Conservation (phyloP, 2,797 vertebrate species). For the Crax fasciolata region DNA sequence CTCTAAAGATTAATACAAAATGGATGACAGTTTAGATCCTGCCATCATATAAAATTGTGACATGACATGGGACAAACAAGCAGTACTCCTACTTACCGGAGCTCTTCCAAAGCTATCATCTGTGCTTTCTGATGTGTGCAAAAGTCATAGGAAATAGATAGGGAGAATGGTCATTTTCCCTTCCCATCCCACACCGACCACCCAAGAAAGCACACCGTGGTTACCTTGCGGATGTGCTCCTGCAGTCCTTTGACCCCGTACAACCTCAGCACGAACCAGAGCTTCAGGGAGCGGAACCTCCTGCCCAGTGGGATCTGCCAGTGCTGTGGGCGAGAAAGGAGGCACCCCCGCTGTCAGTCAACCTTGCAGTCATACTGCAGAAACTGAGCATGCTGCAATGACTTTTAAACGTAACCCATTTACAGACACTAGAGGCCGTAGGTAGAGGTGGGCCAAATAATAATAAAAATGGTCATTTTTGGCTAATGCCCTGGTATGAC, state of each 20-base stretch:
- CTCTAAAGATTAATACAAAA: background rate
- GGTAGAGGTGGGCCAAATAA: background rate
- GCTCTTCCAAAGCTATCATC: background rate
- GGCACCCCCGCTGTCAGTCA: background rate
- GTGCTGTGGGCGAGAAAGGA: conserved; percentile 84
- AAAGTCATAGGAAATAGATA: rapidly evolving
- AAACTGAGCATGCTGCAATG: background rate
- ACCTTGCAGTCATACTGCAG: rapidly evolving
- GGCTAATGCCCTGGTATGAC: background rate
- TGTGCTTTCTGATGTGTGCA: background rate
- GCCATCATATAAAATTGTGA: rapidly evolving
- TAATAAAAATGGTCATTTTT: background rate
- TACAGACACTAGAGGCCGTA: background rate
- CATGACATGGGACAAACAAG: rapidly evolving
- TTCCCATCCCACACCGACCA: background rate
- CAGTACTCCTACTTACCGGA: background rate
- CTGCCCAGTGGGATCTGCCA: conserved; percentile 97
- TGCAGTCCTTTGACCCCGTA: conserved; percentile 93
- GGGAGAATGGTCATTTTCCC: background rate
- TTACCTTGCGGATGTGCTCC: conserved; percentile 94
- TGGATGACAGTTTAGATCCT: background rate
- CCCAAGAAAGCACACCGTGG: background rate
- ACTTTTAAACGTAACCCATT: rapidly evolving
- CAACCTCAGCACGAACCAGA: conserved; percentile 97
- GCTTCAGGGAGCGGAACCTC: conserved; percentile 95